These are phyloP conservation scores for Drosophila prosaltans DNA, from an alignment of 1,140 invertebrate species.

Conservation along the genomic window DNA sequence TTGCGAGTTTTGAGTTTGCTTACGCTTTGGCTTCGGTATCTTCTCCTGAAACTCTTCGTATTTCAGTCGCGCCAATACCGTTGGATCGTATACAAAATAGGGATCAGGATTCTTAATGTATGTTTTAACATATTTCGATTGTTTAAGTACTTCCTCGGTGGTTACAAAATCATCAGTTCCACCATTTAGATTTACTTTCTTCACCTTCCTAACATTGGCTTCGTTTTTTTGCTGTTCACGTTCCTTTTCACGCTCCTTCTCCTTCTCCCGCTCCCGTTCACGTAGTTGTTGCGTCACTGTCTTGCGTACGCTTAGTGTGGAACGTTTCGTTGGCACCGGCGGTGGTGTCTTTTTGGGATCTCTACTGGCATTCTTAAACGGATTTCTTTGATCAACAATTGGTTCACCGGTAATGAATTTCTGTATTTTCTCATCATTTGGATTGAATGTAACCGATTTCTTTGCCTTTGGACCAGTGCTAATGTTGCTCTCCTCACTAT, in stretches of 20 bases:
- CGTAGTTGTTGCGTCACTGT: constrained; percentile 72
- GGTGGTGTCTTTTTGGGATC: constrained; percentile 63
- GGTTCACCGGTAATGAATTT: constrained; percentile 78
- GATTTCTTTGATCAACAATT: constrained; percentile 80
- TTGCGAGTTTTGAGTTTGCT: constrained; percentile 12
- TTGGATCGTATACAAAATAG: constrained; percentile 79
- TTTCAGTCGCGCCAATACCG: constrained; percentile 70
- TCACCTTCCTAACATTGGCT: constrained; percentile 43
- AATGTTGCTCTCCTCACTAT: background rate
- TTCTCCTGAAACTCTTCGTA: constrained; percentile 65
- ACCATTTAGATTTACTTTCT: constrained; percentile 22
- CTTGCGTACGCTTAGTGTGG: constrained; percentile 66
- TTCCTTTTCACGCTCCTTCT: constrained; percentile 56
- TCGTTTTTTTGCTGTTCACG: constrained; percentile 65
- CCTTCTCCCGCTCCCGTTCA: constrained; percentile 62
- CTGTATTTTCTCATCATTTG: constrained; percentile 71
- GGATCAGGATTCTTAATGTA: constrained; percentile 82
- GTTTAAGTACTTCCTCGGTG: constrained; percentile 81
- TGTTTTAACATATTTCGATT: constrained; percentile 82
- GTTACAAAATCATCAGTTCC: constrained; percentile 72
- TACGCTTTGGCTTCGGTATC: constrained; percentile 50
- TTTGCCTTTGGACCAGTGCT: constrained; percentile 40
- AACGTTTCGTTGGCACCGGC: constrained; percentile 68
- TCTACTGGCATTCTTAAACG: constrained; percentile 64
- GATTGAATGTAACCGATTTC: constrained; percentile 78